phyloP scores from a whole-genome alignment of 2,888 invertebrate genomes.

The Archips crataeganus region DNA sequence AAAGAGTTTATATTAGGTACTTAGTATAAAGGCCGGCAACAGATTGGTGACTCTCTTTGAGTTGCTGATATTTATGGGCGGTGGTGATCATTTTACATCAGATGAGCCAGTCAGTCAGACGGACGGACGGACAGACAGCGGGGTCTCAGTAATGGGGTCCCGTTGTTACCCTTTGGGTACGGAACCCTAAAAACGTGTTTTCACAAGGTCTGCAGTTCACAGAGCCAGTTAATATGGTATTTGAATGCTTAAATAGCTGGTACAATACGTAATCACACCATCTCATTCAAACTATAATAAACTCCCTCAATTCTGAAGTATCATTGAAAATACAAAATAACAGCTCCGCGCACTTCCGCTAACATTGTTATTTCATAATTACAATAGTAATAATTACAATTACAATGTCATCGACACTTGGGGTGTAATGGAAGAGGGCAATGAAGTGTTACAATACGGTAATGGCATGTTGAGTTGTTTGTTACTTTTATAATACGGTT shows the following conservation, averaged over 20 bases:
- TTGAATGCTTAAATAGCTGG: neutral
- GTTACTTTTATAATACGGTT: neutral
- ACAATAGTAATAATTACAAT: conserved; percentile 10
- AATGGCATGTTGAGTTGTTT: conserved; percentile 1
- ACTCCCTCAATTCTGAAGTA: neutral
- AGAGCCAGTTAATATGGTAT: too few relatives aligned
- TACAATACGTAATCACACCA: neutral
- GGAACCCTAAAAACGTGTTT: too few relatives aligned
- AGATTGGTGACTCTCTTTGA: too few relatives aligned
- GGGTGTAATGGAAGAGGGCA: conserved; percentile 13
- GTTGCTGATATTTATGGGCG: too few relatives aligned
- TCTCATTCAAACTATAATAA: conserved; percentile 10
- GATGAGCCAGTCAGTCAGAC: too few relatives aligned
- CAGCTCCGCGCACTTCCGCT: conserved; percentile 52
- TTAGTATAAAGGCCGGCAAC: too few relatives aligned
- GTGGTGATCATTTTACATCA: too few relatives aligned
- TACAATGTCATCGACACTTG: neutral
- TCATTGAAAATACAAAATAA: conserved; percentile 40
- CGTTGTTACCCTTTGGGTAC: too few relatives aligned
- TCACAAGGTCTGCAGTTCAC: too few relatives aligned
- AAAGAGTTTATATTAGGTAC: too few relatives aligned
- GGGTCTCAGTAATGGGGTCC: too few relatives aligned
- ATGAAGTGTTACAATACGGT: conserved; percentile 2
- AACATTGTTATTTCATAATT: conserved; percentile 13
- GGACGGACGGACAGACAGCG: too few relatives aligned